Conservation (phyloP, 1,140 invertebrate genomes). For the Scaptomyza montana region DNA sequence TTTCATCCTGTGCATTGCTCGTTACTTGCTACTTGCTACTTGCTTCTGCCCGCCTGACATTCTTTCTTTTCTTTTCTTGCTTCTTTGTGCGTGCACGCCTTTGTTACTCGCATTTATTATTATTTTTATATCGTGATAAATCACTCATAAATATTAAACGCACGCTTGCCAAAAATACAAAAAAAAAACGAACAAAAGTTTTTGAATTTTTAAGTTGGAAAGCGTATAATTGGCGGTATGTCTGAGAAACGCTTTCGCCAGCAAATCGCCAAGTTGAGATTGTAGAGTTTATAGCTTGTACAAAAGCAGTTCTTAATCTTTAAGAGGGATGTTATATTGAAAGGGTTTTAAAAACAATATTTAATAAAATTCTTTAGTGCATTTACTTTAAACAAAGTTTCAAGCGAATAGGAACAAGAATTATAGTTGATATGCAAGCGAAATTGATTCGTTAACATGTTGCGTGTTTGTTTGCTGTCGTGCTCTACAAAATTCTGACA, state of each 20-base stretch:
- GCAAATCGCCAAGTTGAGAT: neutral
- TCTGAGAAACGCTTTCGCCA: conserved; percentile 4
- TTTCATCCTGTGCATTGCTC: too few species aligned
- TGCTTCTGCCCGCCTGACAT: neutral
- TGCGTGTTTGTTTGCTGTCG: conserved; percentile 3
- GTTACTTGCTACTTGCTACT: neutral
- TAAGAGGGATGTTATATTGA: neutral
- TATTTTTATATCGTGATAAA: conserved; percentile 83
- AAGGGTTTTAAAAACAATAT: neutral
- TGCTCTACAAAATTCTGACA: conserved; percentile 26
- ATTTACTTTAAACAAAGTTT: too few species aligned
- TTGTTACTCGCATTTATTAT: conserved; percentile 79
- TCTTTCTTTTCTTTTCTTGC: neutral
- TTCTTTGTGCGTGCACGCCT: conserved; percentile 31
- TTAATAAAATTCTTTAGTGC: neutral
- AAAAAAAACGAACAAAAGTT: conserved; percentile 38
- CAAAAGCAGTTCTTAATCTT: too few species aligned
- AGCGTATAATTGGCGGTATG: neutral
- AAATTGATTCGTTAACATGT: conserved; percentile 9
- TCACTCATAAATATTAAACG: conserved; percentile 83
- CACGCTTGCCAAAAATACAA: conserved; percentile 58
- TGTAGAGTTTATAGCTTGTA: too few species aligned
- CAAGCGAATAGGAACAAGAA: too few species aligned
- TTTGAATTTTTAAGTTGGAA: conserved; percentile 64
- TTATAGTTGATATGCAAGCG: conserved; percentile 1